phyloP scores from a whole-genome alignment of 2,797 vertebrate species.

The Onychomys torridus region DNA sequence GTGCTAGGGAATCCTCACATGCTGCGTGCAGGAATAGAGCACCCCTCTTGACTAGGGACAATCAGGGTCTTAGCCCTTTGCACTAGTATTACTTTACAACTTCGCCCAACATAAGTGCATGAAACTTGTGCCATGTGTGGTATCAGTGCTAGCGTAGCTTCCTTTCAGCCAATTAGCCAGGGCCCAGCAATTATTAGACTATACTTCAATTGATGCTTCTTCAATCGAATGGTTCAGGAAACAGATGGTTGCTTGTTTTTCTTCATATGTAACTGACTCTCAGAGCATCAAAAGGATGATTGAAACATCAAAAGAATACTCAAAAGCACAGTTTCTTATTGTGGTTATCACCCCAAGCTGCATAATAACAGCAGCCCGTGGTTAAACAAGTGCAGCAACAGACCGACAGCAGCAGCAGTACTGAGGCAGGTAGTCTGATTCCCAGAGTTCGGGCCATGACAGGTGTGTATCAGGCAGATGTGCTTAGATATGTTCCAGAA shows the following conservation, averaged over 20 bases:
- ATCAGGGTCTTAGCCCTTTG: slow-evolving; percentile 8
- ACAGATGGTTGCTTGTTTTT: slow-evolving; percentile 20
- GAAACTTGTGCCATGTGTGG: neutral
- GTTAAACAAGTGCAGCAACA: slow-evolving; percentile 11
- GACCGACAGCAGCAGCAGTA: neutral
- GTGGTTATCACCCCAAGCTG: neutral
- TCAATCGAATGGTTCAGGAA: slow-evolving; percentile 14
- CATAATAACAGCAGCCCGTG: neutral
- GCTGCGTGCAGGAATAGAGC: neutral
- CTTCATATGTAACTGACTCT: slow-evolving; percentile 2
- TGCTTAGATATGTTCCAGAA: slow-evolving; percentile 28
- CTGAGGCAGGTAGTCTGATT: neutral
- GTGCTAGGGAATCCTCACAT: neutral
- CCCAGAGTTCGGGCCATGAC: neutral
- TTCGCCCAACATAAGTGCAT: neutral
- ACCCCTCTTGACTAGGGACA: neutral
- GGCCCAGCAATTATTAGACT: slow-evolving; percentile 4
- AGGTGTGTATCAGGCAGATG: neutral
- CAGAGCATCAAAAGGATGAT: slow-evolving; percentile 20
- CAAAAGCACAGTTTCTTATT: slow-evolving; percentile 36
- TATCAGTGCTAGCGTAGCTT: neutral
- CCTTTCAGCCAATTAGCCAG: slow-evolving; percentile 1
- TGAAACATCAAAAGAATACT: slow-evolving; percentile 52
- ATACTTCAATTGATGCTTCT: slow-evolving; percentile 5
- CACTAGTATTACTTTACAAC: neutral